Evolutionary conservation across 2,888 invertebrate genomes (phyloP).

Genomic region (Tetheella fluctuosa): DNA sequence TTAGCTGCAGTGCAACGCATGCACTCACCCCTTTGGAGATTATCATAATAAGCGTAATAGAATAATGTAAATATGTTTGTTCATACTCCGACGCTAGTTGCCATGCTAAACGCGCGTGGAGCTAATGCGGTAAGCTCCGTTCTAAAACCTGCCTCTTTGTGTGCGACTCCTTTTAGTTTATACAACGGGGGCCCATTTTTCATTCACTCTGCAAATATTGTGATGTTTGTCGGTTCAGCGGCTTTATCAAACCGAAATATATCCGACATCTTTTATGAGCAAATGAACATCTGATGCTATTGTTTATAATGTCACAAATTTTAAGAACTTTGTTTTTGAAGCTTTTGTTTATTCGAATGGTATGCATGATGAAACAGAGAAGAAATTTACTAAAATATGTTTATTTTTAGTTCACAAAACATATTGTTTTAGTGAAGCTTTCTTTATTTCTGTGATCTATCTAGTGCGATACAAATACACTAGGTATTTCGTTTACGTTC

Average conservation of each 20-base stretch:
- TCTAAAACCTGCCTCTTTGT: slow-evolving; percentile 73
- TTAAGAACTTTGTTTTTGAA: not conserved
- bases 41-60: slow-evolving; percentile 76
- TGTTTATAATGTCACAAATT: slow-evolving; percentile 35
- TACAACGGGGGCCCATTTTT: slow-evolving; percentile 69
- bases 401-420: not conserved
- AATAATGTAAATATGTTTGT: slow-evolving; percentile 72
- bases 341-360: not conserved
- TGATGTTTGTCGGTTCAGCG: slow-evolving; percentile 65
- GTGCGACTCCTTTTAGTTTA: slow-evolving; percentile 58
- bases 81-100: slow-evolving; percentile 63
- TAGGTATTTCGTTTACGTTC: too few relatives aligned
- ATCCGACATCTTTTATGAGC: slow-evolving; percentile 51
- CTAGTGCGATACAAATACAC: too few relatives aligned
- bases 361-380: not conserved
- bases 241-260: too few relatives aligned
- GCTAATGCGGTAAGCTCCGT: slow-evolving; percentile 67
- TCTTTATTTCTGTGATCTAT: too few relatives aligned
- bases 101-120: slow-evolving; percentile 68
- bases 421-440: too few relatives aligned
- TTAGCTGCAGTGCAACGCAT: slow-evolving; percentile 50
- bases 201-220: slow-evolving; percentile 78
- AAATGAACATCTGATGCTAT: slow-evolving; percentile 51
- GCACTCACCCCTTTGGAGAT: slow-evolving; percentile 65
- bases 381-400: not conserved